Evolutionary conservation across 2,797 vertebrate species (phyloP).

Genomic region (Muscicapa comitata): DNA sequence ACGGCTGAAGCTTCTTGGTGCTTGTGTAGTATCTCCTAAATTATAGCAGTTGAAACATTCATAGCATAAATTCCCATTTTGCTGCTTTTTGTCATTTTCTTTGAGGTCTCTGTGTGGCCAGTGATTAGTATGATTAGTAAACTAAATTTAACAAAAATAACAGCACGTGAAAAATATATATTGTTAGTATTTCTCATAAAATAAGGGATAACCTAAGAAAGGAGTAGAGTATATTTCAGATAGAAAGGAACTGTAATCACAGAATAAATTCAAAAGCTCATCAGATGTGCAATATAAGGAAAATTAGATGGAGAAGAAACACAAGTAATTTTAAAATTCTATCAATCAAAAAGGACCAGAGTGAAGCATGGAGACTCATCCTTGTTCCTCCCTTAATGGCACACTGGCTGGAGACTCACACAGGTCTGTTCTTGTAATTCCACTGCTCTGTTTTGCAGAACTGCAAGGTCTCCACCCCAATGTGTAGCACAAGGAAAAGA

Average conservation of each 20-base stretch:
- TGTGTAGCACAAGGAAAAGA: not conserved
- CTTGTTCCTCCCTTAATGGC: not conserved
- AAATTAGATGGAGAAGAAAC: not conserved
- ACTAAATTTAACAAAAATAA: not conserved
- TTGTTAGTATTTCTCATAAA: not conserved
- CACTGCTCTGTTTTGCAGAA: not conserved
- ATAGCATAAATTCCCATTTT: not conserved
- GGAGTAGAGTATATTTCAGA: not conserved
- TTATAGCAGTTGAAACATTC: not conserved
- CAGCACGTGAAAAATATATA: not conserved
- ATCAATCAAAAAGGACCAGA: not conserved
- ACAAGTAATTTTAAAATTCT: not conserved
- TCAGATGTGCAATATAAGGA: not conserved
- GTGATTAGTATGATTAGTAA: not conserved
- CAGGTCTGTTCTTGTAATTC: not conserved
- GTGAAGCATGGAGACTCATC: not conserved
- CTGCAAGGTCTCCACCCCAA: not conserved
- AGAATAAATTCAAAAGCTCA: not conserved
- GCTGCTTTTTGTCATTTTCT: not conserved
- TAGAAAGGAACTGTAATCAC: not conserved
- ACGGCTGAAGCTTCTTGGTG: not conserved
- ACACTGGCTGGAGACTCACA: not conserved
- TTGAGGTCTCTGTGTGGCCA: not conserved
- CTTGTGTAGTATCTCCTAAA: not conserved
- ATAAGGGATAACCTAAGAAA: not conserved